Percentiles rank a stretch among this genome's conserved stretches.
Conservation (phyloP, 2,113 vertebrate species). For the Archilochus colubris region DNA sequence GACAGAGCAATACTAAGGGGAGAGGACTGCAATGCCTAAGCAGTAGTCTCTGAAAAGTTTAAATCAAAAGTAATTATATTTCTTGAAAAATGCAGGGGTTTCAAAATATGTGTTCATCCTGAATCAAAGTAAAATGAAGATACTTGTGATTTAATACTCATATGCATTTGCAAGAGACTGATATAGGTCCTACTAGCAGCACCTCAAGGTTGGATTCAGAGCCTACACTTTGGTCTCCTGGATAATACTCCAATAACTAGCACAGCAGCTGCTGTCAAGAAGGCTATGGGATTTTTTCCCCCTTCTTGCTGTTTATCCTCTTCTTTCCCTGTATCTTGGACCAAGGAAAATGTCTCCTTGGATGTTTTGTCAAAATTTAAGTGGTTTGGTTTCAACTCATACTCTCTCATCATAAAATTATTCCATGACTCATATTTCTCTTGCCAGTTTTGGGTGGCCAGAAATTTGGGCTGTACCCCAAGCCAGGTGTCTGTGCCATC, state of each 20-base stretch:
- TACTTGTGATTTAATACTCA: neutral
- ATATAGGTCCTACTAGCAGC: neutral
- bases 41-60: neutral
- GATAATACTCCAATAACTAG: neutral
- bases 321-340: neutral
- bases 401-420: neutral
- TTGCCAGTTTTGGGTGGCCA: neutral
- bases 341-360: neutral
- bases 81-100: neutral
- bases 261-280: neutral
- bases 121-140: neutral
- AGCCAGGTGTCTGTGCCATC: neutral
- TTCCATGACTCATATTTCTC: neutral
- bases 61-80: neutral
- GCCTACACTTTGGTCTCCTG: neutral
- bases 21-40: neutral
- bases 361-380: neutral
- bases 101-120: neutral
- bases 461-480: neutral
- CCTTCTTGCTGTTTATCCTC: neutral
- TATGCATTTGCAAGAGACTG: neutral
- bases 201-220: neutral
- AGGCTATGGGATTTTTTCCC: fast-evolving
- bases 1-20: neutral
- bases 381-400: neutral